phyloP scores from a whole-genome alignment of 2,113 vertebrate genomes.

The Benitochromis conjunctus region DNA sequence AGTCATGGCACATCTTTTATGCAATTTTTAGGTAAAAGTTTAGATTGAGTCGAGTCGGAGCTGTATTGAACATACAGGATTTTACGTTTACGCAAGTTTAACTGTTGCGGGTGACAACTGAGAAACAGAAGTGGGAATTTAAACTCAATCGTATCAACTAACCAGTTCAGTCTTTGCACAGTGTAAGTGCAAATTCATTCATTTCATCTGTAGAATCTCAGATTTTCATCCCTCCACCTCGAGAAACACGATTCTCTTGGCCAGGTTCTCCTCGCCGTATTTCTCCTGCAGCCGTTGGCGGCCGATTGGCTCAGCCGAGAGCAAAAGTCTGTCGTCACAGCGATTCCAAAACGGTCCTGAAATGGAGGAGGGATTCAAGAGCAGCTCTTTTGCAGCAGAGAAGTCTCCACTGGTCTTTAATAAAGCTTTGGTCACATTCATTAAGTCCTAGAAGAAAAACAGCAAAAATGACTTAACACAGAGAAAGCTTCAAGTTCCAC shows the following conservation, averaged over 20 bases:
- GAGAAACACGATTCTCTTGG: constrained; percentile 64
- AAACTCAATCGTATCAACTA: not conserved
- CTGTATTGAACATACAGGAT: not conserved
- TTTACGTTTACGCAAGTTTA: not conserved
- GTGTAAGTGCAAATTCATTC: not conserved
- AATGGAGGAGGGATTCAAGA: constrained; percentile 37
- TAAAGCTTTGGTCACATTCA: constrained; percentile 83
- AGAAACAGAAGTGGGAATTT: not conserved
- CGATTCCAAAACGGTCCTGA: constrained; percentile 45
- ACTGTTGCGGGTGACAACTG: not conserved
- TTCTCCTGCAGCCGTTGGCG: constrained; percentile 52
- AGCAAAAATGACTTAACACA: not conserved
- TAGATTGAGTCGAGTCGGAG: not conserved
- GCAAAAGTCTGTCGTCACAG: constrained; percentile 56
- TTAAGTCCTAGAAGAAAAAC: constrained; percentile 62
- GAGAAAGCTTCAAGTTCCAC: not conserved
- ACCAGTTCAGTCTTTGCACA: not conserved
- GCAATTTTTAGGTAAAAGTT: not conserved
- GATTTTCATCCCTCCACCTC: constrained; percentile 29
- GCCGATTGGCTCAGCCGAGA: constrained; percentile 4
- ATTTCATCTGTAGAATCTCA: too few relatives aligned
- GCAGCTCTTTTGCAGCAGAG: constrained; percentile 70
- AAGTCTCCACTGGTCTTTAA: constrained; percentile 86
- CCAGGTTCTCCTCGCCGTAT: constrained; percentile 56
- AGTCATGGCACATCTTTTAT: not conserved